Evolutionary conservation across 2,888 invertebrate species (phyloP).

Genomic region (Pachliopta kotzebuea): DNA sequence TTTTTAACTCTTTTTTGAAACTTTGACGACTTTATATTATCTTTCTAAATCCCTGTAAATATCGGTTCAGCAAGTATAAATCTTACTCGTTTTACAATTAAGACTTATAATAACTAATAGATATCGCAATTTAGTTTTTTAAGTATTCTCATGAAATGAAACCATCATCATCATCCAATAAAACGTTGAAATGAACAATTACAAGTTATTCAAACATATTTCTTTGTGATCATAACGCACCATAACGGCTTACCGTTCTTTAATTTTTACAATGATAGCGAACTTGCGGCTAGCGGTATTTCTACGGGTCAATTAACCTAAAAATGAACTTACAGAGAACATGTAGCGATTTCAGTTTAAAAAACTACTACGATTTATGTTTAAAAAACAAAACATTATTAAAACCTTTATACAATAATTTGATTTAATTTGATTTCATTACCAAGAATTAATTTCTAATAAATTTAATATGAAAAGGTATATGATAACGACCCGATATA

Average conservation of each 20-base stretch:
- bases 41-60: too few relatives aligned
- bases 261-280: constrained; percentile 28
- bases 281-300: constrained; percentile 29
- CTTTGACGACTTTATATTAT: too few relatives aligned
- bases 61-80: too few relatives aligned
- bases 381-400: background rate
- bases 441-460: too few relatives aligned
- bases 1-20: too few relatives aligned
- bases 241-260: constrained; percentile 28
- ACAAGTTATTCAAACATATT: constrained; percentile 22
- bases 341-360: constrained; percentile 21
- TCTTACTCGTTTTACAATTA: too few relatives aligned
- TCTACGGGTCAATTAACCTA: constrained; percentile 30
- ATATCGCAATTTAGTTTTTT: background rate
- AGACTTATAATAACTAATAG: too few relatives aligned
- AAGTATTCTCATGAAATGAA: background rate
- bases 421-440: too few relatives aligned
- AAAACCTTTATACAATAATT: background rate
- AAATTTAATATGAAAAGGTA: too few relatives aligned
- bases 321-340: constrained; percentile 28
- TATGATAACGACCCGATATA: background rate
- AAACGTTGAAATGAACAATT: background rate
- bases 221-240: constrained; percentile 30
- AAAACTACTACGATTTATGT: background rate
- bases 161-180: too few relatives aligned